These are phyloP conservation scores for Calyptommatus sinebrachiatus DNA, from an alignment of 2,113 vertebrate genomes.

Conservation along the genomic window DNA sequence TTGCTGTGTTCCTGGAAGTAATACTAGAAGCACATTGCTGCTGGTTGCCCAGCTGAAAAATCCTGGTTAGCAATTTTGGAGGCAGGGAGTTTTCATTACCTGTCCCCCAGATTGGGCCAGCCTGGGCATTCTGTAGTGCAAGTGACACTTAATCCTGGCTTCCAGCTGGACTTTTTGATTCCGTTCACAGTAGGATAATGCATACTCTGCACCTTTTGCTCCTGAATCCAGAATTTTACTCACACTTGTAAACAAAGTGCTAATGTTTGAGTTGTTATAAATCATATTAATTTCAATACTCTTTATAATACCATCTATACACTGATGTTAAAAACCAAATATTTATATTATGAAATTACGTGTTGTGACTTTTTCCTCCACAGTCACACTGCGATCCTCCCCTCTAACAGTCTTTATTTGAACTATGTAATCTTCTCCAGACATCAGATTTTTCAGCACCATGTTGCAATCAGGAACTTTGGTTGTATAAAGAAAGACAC, in stretches of 20 bases:
- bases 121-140: too few relatives aligned
- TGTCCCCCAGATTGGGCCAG: too few relatives aligned
- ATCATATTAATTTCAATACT: not conserved
- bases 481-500: constrained; percentile 52
- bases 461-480: constrained; percentile 58
- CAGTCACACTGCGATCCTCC: constrained; percentile 64
- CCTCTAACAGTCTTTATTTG: constrained; percentile 76
- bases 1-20: too few relatives aligned
- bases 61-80: too few relatives aligned
- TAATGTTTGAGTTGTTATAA: not conserved
- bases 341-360: constrained; percentile 59
- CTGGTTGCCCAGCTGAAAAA: too few relatives aligned
- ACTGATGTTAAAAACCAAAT: not conserved
- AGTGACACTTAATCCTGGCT: too few relatives aligned
- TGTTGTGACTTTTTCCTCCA: constrained; percentile 72
- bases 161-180: too few relatives aligned
- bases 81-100: too few relatives aligned
- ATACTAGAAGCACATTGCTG: too few relatives aligned
- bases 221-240: not conserved
- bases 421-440: constrained; percentile 79
- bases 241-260: not conserved
- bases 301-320: not conserved
- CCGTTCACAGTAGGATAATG: too few relatives aligned
- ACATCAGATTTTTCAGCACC: constrained; percentile 73
- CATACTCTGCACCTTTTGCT: too few relatives aligned